A percentile compares a stretch with the other conserved stretches of the same genome.
These are phyloP conservation scores for Furnarius figulus DNA, from an alignment of 2,113 vertebrate species.

Conservation along the genomic window DNA sequence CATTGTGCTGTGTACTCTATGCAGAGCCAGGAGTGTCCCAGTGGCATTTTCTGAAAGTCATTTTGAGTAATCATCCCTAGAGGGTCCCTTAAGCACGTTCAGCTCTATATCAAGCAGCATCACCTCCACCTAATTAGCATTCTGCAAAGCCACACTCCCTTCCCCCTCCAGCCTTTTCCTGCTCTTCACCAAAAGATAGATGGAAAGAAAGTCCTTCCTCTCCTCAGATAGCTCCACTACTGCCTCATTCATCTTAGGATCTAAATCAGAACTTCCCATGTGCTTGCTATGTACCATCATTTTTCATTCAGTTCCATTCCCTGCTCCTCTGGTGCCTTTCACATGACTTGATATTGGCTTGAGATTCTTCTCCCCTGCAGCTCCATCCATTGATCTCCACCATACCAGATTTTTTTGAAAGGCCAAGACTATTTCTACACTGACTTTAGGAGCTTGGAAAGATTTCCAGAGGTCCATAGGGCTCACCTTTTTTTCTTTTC, in stretches of 20 bases:
- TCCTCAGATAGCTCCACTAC: not conserved
- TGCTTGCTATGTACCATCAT: fast-evolving
- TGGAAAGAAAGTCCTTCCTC: not conserved
- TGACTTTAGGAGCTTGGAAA: not conserved
- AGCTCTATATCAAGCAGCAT: not conserved
- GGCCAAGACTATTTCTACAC: not conserved
- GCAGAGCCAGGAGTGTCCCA: not conserved
- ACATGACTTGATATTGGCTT: not conserved
- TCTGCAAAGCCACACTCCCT: fast-evolving
- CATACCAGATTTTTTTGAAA: not conserved
- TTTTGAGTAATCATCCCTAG: constrained; percentile 15
- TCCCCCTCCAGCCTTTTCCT: not conserved
- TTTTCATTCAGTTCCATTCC: not conserved
- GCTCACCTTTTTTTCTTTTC: not conserved
- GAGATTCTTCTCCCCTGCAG: not conserved
- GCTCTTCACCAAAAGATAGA: not conserved
- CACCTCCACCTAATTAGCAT: not conserved
- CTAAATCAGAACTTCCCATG: not conserved
- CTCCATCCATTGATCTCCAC: not conserved
- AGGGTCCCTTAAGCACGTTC: not conserved
- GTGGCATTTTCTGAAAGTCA: not conserved
- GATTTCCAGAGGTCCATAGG: not conserved
- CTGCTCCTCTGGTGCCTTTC: not conserved
- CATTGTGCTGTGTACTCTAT: fast-evolving
- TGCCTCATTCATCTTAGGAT: not conserved